phyloP scores from a whole-genome alignment of 2,888 invertebrate species.

The Glomeris marginata region DNA sequence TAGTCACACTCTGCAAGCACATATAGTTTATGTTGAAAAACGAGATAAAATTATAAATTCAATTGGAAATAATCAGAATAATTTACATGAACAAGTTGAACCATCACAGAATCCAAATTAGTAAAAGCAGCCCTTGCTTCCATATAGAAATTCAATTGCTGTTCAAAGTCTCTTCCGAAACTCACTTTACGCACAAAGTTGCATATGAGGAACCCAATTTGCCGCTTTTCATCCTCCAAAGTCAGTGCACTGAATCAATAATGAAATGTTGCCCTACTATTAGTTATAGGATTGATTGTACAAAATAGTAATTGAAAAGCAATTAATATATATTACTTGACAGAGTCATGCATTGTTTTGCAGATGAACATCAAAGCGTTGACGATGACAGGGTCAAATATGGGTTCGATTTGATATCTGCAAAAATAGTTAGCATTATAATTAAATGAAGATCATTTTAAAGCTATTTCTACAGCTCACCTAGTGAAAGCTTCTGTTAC shows the following conservation, averaged over 20 bases:
- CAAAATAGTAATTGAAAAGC: too few species aligned
- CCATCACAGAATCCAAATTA: constrained; percentile 73
- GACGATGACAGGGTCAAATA: constrained; percentile 71
- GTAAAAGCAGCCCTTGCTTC: constrained; percentile 80
- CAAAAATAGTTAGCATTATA: constrained; percentile 1
- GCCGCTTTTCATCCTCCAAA: constrained; percentile 78
- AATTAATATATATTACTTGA: constrained; percentile 55
- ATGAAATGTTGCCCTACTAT: too few species aligned
- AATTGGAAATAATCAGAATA: background rate
- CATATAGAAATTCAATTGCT: constrained; percentile 83
- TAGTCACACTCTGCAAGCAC: constrained; percentile 56
- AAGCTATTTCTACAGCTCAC: constrained; percentile 7
- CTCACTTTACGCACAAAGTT: constrained; percentile 62
- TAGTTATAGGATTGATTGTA: too few species aligned
- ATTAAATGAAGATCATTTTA: background rate
- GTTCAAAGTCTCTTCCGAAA: constrained; percentile 74
- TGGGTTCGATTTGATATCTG: constrained; percentile 36
- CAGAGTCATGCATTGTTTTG: constrained; percentile 79
- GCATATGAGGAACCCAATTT: constrained; percentile 68
- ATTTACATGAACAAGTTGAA: constrained; percentile 66
- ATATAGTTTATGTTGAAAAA: constrained; percentile 14
- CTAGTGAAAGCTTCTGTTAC: constrained; percentile 40
- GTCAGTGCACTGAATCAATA: constrained; percentile 53
- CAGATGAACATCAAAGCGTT: constrained; percentile 78
- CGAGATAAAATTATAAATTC: constrained; percentile 1